These are phyloP conservation scores for Acridotheres tristis DNA, from an alignment of 2,797 vertebrate species.

Conservation along the genomic window DNA sequence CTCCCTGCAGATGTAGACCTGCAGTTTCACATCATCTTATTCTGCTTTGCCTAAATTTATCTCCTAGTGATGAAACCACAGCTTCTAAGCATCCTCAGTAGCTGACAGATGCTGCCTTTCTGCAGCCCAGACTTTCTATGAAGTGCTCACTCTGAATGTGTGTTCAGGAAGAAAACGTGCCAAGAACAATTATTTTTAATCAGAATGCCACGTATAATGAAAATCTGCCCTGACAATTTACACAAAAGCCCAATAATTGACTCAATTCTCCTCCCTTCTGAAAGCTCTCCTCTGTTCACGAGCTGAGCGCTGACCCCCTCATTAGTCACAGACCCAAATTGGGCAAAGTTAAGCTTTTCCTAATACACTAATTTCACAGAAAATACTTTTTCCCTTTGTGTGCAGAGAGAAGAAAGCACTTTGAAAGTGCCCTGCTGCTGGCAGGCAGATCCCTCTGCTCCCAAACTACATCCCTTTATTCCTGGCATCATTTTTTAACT, in stretches of 20 bases:
- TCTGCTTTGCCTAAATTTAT: not conserved
- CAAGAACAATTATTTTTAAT: constrained; percentile 62
- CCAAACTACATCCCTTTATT: rapidly evolving
- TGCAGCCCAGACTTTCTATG: not conserved
- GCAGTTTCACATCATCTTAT: not conserved
- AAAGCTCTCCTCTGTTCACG: not conserved
- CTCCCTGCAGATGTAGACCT: not conserved
- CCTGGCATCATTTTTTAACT: not conserved
- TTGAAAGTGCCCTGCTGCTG: not conserved
- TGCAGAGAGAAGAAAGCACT: not conserved
- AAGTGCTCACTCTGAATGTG: not conserved
- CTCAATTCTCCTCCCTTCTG: constrained; percentile 56
- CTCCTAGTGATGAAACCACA: not conserved
- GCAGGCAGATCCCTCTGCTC: not conserved
- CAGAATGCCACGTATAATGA: constrained; percentile 50
- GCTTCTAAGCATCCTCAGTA: not conserved
- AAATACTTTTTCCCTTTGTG: not conserved
- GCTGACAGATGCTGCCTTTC: not conserved
- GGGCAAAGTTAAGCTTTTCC: constrained; percentile 25
- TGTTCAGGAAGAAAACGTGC: not conserved
- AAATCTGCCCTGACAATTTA: constrained; percentile 57
- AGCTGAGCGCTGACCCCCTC: not conserved
- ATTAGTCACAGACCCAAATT: constrained; percentile 3
- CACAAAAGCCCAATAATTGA: constrained; percentile 56
- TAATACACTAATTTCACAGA: not conserved